Evolutionary conservation across 1,140 invertebrate genomes (phyloP).

Genomic region (Drosophila seguyi): DNA sequence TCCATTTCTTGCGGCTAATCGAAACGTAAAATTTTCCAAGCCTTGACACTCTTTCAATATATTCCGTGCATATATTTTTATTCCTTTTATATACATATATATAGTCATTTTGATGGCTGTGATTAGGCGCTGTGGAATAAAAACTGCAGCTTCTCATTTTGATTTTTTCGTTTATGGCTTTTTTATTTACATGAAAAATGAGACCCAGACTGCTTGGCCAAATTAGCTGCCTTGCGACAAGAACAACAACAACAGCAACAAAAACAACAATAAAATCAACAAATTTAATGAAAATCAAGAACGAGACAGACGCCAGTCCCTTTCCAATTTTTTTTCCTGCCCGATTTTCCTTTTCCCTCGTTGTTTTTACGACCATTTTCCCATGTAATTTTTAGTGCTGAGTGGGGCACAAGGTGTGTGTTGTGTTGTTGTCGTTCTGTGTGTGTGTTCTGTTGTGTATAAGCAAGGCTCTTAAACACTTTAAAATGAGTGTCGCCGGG

Average conservation of each 20-base stretch:
- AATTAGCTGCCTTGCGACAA: constrained; percentile 62
- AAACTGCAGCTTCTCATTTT: constrained; percentile 49
- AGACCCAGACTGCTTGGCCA: constrained; percentile 34
- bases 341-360: constrained; percentile 36
- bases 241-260: constrained; percentile 5
- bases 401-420: constrained; percentile 66
- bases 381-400: constrained; percentile 78
- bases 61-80: constrained; percentile 25
- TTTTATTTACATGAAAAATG: constrained; percentile 72
- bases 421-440: constrained; percentile 35
- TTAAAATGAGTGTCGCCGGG: constrained; percentile 70
- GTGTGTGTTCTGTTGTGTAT: constrained; percentile 28
- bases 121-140: constrained; percentile 28
- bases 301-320: constrained; percentile 25
- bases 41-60: constrained; percentile 76
- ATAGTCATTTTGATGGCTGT: constrained; percentile 47
- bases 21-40: constrained; percentile 68
- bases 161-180: constrained; percentile 53
- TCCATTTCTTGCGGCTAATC: constrained; percentile 64
- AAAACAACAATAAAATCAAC: constrained; percentile 64
- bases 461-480: constrained; percentile 65
- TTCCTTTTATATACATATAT: constrained; percentile 27
- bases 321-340: constrained; percentile 2
- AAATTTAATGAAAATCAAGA: constrained; percentile 74
- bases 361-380: constrained; percentile 72